A percentile compares a stretch with the other conserved stretches of the same genome.
Evolutionary conservation across 2,113 vertebrate genomes (phyloP).

Genomic region (Mustela lutreola): DNA sequence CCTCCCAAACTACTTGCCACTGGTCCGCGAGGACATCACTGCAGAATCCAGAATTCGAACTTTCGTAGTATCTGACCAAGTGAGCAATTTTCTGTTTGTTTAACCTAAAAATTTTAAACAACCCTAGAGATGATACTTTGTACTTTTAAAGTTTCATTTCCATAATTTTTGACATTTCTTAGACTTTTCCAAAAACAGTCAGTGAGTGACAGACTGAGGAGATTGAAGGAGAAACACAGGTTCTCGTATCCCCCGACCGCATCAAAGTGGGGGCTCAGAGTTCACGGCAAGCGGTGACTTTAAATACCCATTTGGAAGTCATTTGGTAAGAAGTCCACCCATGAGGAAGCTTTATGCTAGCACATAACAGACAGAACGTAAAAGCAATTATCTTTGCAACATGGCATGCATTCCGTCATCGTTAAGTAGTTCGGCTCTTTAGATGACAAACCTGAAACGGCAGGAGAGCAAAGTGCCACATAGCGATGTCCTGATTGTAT

Average conservation of each 20-base stretch:
- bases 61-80: not conserved
- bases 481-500: conserved; percentile 65
- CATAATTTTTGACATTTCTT: not conserved
- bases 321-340: not conserved
- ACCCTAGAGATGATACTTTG: not conserved
- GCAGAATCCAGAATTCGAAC: not conserved
- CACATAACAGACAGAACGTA: not conserved
- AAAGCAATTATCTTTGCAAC: not conserved
- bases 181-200: not conserved
- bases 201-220: too few species aligned
- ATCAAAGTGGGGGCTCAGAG: not conserved
- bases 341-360: not conserved
- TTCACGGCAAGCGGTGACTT: not conserved
- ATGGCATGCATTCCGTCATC: not conserved
- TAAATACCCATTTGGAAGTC: conserved; percentile 6
- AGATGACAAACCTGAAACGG: conserved; percentile 64
- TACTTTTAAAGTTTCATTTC: not conserved
- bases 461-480: conserved; percentile 59
- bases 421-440: conserved; percentile 69
- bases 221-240: not conserved
- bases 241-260: not conserved
- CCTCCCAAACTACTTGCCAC: not conserved
- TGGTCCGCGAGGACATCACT: not conserved
- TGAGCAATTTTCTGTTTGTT: not conserved
- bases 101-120: not conserved